These are phyloP conservation scores for Petrolisthes manimaculis DNA, from an alignment of 2,888 invertebrate genomes.

Conservation along the genomic window DNA sequence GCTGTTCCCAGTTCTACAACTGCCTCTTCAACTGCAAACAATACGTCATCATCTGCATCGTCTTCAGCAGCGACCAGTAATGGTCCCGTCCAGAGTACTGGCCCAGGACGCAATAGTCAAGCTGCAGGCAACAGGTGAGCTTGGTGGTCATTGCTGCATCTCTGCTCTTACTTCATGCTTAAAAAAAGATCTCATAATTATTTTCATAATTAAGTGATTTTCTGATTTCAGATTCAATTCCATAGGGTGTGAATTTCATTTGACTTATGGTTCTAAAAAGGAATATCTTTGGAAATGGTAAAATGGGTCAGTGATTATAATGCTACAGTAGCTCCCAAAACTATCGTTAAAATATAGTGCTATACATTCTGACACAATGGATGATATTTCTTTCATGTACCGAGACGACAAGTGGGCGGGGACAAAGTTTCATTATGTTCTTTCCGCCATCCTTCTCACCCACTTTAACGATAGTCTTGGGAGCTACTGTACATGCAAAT, in stretches of 20 bases:
- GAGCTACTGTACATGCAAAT: too few species aligned
- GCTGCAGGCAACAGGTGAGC: slow-evolving; percentile 74
- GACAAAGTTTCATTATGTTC: too few species aligned
- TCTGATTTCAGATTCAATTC: background rate
- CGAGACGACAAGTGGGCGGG: too few species aligned
- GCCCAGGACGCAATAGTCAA: slow-evolving; percentile 70
- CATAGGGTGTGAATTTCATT: background rate
- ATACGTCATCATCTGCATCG: slow-evolving; percentile 33
- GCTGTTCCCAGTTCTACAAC: slow-evolving; percentile 24
- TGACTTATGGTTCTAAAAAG: background rate
- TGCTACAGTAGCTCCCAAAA: too few species aligned
- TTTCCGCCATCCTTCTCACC: too few species aligned
- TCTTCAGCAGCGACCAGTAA: slow-evolving; percentile 75
- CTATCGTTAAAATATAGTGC: too few species aligned
- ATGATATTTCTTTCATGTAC: too few species aligned
- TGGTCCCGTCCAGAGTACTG: slow-evolving; percentile 38
- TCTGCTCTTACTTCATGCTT: too few species aligned
- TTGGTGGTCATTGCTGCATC: background rate
- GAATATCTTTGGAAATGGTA: background rate
- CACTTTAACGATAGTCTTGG: too few species aligned
- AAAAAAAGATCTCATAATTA: too few species aligned
- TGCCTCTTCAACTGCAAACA: slow-evolving; percentile 30
- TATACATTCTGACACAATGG: too few species aligned
- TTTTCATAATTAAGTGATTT: background rate
- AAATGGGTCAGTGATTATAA: too few species aligned